A percentile compares a stretch with the other conserved stretches of the same genome.
These are phyloP conservation scores for Zingel zingel DNA, from an alignment of 2,113 vertebrate species.

Conservation along the genomic window DNA sequence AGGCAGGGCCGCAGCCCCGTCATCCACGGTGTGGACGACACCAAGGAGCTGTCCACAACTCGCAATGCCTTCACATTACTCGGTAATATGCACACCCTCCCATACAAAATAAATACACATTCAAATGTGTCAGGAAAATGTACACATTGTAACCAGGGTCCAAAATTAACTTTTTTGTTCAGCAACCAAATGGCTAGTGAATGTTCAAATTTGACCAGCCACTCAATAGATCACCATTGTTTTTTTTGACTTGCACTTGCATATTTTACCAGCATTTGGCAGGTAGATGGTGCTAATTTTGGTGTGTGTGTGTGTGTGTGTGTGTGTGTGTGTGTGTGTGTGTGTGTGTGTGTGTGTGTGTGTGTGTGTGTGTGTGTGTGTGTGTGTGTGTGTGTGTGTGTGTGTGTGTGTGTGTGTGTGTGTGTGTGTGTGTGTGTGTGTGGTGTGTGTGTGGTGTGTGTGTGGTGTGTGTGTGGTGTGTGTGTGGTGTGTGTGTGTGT, in stretches of 20 bases:
- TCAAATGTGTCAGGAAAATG: background rate
- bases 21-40: constrained; percentile 94
- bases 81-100: constrained; percentile 82
- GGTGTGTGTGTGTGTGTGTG: no score
- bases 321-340: no score
- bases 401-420: background rate
- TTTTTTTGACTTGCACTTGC: no score
- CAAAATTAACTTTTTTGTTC: no score
- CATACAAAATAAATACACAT: background rate
- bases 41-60: constrained; percentile 92
- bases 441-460: constrained; percentile 3
- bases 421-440: no score
- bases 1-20: constrained; percentile 93
- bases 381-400: background rate
- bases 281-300: no score
- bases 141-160: background rate
- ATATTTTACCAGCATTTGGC: no score
- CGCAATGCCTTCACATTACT: constrained; percentile 93
- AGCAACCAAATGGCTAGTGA: no score
- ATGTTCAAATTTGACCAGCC: no score
- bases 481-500: constrained; percentile 13
- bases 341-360: background rate
- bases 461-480: background rate
- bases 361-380: constrained; percentile 12
- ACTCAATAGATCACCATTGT: no score